Base-by-base conservation (phyloP, 2,797 vertebrate genomes). In the Tenualosa thibaudeaui region DNA sequence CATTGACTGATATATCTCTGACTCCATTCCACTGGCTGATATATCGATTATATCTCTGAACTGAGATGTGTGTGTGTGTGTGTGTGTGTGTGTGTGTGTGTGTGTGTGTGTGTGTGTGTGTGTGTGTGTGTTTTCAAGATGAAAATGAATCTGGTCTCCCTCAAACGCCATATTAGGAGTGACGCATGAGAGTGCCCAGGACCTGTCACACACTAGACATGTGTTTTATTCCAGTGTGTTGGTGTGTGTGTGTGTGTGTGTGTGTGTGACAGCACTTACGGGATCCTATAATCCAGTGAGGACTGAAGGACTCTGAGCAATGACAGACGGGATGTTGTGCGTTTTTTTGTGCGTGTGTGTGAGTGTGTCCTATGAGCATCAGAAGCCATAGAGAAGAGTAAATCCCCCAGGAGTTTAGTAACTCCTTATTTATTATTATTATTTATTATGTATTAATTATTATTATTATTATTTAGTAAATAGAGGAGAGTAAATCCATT, bases 321-420 rank as follows among this genome's bases (percentile, higher is more conserved):
- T 58, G 54, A 58, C 54, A 22, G 54, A 58, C 3, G 3, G 17
- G 4, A 9, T 71, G 31, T 71, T 31, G 31, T 71, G 68, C 40
- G 68, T 71, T 31, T 17, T 31, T 71, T 26, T 71, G 65, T 71
- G 65, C 37, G 26, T 71, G 65, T 71, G 65, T 71, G 26, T 71
- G 65, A 31, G 62, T 3, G 24, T 24, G 4, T 24, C 8, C 26
- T 1, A 65, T 9, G n/a, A 26, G 24, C 24, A n/a, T 26, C n/a
- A 65, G 62, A 2, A 1, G 51, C 51, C 50, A 51, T 51, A 53
- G 51, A 53, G 15, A 53, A 53, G 51, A 13, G 4, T 53, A 10
- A 53, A 53, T 2, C 51, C 7, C 46, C 43, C 43, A 46, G 43
- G 43, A 6, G 43, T 2, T n/a, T n/a, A n/a, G n/a, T n/a, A n/a